phyloP scores from a whole-genome alignment of 1,140 invertebrate species.

The Notospermus geniculatus region DNA sequence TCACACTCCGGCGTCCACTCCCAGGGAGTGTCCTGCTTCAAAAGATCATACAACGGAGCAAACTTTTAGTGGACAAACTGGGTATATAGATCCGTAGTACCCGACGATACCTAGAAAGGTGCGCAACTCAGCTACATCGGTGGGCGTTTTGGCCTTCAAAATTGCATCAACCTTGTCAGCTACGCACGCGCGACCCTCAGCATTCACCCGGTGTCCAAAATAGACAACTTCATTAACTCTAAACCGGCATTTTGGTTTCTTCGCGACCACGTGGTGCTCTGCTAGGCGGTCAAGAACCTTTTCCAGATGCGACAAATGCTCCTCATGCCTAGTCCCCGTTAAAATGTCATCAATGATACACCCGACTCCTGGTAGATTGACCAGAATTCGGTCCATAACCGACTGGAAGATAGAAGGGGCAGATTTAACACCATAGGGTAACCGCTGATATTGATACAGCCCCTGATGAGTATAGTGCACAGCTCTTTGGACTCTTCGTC shows the following conservation, averaged over 20 bases:
- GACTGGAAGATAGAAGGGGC: constrained; percentile 58
- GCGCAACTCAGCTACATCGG: constrained; percentile 34
- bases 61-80: constrained; percentile 4
- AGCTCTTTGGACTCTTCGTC: constrained; percentile 21
- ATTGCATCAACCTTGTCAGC: constrained; percentile 34
- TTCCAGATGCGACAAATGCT: constrained; percentile 1
- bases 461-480: constrained; percentile 27
- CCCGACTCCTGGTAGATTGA: not conserved
- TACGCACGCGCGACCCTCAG: constrained; percentile 29
- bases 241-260: constrained; percentile 15
- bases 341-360: constrained; percentile 24
- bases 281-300: constrained; percentile 4
- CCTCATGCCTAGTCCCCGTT: not conserved
- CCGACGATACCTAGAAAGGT: constrained; percentile 32
- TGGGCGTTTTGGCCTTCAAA: constrained; percentile 37
- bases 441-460: constrained; percentile 25
- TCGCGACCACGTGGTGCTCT: constrained; percentile 9
- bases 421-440: constrained; percentile 54
- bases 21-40: constrained; percentile 12
- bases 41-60: not conserved
- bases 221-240: constrained; percentile 4
- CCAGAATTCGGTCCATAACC: constrained; percentile 51
- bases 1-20: constrained; percentile 20
- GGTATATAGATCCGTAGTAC: constrained; percentile 16
- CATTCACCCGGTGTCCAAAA: constrained; percentile 8